Percentiles rank a stretch among this genome's conserved stretches.
Evolutionary conservation across 2,888 invertebrate species (phyloP).

Genomic region (Metallyticus violacea): DNA sequence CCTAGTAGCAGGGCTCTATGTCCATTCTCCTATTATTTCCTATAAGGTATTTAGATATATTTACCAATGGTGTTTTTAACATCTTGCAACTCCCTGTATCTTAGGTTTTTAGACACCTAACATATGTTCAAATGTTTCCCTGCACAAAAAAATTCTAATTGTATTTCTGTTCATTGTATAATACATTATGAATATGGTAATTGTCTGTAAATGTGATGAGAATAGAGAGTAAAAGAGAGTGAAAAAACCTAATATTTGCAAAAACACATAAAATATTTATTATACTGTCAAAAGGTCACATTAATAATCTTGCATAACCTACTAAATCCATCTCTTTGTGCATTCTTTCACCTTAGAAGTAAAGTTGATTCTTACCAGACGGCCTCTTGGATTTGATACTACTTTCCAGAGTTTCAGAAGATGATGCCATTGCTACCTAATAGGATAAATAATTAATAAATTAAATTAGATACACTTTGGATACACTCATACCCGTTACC

Average conservation of each 20-base stretch:
- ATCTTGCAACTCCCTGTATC: too few species aligned
- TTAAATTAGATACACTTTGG: background rate
- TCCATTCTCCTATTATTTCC: too few species aligned
- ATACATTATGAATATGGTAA: background rate
- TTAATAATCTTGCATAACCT: too few species aligned
- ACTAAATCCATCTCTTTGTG: background rate
- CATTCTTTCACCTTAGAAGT: background rate
- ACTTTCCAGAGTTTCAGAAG: slow-evolving; percentile 44
- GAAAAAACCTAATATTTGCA: background rate
- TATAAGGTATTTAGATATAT: too few species aligned
- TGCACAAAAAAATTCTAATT: too few species aligned
- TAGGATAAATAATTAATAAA: background rate
- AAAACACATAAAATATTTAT: background rate
- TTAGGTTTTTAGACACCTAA: too few species aligned
- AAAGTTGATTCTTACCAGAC: slow-evolving; percentile 47
- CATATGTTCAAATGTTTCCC: too few species aligned
- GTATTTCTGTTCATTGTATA: too few species aligned
- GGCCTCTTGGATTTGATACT: slow-evolving; percentile 54
- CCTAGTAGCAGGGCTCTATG: too few species aligned
- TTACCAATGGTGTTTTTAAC: too few species aligned
- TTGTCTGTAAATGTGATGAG: background rate
- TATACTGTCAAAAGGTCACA: too few species aligned
- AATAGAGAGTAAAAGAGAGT: background rate
- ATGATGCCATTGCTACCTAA: slow-evolving; percentile 41
- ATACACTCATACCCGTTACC: background rate